Conservation (phyloP, 2,888 invertebrate species). For the Diplolepis rosae region DNA sequence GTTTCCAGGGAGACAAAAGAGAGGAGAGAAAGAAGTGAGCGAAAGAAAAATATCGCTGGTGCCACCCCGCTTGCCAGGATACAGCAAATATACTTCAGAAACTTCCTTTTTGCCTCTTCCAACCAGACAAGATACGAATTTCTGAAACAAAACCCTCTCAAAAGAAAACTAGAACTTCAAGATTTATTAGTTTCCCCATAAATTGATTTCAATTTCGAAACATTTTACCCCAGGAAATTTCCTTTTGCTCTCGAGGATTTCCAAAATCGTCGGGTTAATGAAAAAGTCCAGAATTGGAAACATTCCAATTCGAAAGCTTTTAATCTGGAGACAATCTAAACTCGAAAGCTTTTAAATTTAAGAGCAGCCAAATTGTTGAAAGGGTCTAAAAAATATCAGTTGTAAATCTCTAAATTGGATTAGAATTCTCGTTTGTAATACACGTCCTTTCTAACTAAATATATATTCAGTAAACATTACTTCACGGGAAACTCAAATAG, state of each 20-base stretch:
- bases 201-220: too few species aligned
- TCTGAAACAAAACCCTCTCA: neutral
- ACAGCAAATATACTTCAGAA: conserved; percentile 19
- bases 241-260: too few species aligned
- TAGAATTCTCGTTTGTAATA: neutral
- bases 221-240: too few species aligned
- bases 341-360: neutral
- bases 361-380: neutral
- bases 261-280: too few species aligned
- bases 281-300: too few species aligned
- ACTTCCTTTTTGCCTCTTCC: neutral
- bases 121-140: conserved; percentile 23
- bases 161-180: neutral
- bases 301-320: too few species aligned
- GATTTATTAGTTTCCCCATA: too few species aligned
- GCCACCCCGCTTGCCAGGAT: conserved; percentile 2
- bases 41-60: conserved; percentile 34
- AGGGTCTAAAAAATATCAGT: neutral
- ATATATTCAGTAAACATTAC: neutral
- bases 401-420: too few species aligned
- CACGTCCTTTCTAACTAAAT: conserved; percentile 6
- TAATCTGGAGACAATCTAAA: neutral
- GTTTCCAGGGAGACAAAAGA: conserved; percentile 62
- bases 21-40: conserved; percentile 34
- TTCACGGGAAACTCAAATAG: conserved; percentile 18